Base-by-base conservation (phyloP, 2,888 invertebrate genomes). In the Leptinotarsa peninsularis region DNA sequence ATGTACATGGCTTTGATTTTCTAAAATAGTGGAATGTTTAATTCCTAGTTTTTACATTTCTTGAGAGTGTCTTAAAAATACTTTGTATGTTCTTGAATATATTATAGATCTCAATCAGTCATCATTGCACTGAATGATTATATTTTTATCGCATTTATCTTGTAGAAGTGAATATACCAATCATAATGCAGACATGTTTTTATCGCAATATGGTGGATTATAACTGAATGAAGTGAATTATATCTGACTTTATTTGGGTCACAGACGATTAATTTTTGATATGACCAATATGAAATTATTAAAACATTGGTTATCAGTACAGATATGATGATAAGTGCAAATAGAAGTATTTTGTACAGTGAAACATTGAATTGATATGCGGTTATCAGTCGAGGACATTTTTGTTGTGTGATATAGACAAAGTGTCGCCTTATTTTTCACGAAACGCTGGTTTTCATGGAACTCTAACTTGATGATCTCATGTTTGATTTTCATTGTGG, bases 361-460 rank as follows among this genome's bases (percentile, higher is more conserved):
- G 71, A 71, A 71, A 49, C 63, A 60, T 63, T 50, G 50, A 13
- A 43, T 63, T 71, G 18, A 60, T 71, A 73, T 68, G 18, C 23
- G 23, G 49, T 67, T 73, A 73, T 73, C 73, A 52, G 68, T 68
- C 68, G 43, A 68, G 68, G 73, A 73, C 60, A 67, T 71, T 71
- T 56, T 43, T n/a, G 7, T 27, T 43, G 63, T 60, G 27, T 15
- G 60, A 23, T 27, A 63, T 71, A 74, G 74, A 74, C 74, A 67
- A 67, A 49, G 67, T 56, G 74, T 50, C 74, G 60, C 74, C 70
- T 69, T 56, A 63, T 70, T 70, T 74, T 63, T 54, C 43, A 33
- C 63, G n/a, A 63, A 63, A 23, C 58, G 58, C 23, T 21, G 4
- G 14, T 69, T 69, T 66, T 74, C 63, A 2, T 33, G 13, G 43